A percentile compares a stretch with the other conserved stretches of the same genome.
phyloP scores from a whole-genome alignment of 2,888 invertebrate genomes.

The Didymodactylos carnosus region DNA sequence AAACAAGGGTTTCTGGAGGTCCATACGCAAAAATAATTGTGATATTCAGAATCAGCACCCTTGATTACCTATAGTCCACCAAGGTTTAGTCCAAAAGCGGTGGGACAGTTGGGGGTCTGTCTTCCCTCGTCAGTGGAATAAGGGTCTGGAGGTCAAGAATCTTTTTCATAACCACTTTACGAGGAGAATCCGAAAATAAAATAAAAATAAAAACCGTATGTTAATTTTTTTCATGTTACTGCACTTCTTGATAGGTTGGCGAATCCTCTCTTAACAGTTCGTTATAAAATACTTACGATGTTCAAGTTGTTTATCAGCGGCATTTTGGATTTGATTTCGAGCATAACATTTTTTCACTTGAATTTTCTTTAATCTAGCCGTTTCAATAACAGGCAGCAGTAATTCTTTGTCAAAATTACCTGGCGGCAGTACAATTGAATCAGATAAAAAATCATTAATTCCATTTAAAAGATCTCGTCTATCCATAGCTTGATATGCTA shows the following conservation, averaged over 20 bases:
- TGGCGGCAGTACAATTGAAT: slow-evolving; percentile 3
- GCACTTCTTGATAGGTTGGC: background rate
- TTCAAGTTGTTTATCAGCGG: background rate
- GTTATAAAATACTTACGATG: too few species aligned
- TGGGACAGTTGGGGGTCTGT: too few species aligned
- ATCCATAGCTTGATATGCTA: slow-evolving; percentile 11
- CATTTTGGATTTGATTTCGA: background rate
- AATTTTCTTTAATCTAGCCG: slow-evolving; percentile 2
- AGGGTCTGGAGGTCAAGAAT: too few species aligned
- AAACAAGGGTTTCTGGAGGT: too few species aligned
- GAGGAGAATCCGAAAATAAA: too few species aligned
- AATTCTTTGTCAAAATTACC: slow-evolving; percentile 11
- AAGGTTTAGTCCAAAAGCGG: too few species aligned
- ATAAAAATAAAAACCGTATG: background rate
- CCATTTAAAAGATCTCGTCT: slow-evolving; percentile 11
- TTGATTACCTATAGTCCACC: too few species aligned
- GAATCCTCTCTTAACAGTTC: too few species aligned
- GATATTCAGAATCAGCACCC: too few species aligned
- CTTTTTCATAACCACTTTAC: too few species aligned
- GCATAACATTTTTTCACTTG: background rate
- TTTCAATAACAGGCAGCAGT: slow-evolving; percentile 6
- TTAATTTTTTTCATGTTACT: background rate
- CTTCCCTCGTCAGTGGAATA: too few species aligned
- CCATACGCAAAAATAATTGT: too few species aligned
- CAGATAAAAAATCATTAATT: background rate